Evolutionary conservation across 2,888 invertebrate species (phyloP), one percentile per base, ranked within the genome.

Genomic region (Sphaeridia pumilis): DNA sequence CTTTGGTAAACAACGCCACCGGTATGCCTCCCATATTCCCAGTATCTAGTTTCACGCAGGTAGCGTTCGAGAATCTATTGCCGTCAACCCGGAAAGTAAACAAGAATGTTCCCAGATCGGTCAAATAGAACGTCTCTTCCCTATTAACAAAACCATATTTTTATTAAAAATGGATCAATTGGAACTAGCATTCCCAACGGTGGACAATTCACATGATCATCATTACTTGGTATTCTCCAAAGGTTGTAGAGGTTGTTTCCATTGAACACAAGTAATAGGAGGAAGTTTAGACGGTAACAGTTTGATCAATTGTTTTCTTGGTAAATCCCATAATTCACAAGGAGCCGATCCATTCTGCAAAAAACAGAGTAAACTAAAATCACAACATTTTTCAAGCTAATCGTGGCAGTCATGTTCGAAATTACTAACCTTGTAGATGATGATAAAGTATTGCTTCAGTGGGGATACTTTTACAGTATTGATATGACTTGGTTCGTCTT

Each of bases 281-380:
- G 64, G 64, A 4, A 64, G 49, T 52, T 64, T 64, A 24, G 48
- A 58, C 4, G 64, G 64, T 14, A 64, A 54, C 1, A 56, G 56
- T 48, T 64, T 64, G 22, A 64, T 61, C 5, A 59, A 49, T 25
- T 64, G 64, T 4, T 55, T 55, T n/a, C 61, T 44, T 5, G 52
- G 52, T 35, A 64, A 49, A 41, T 62, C 61, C 64, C 64, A 64
- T n/a, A 64, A 45, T 47, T 64, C 64, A 52, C 61, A 59, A 2
- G 64, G 64, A 24, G 61, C 56, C 17, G 58, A 51, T 28, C 60
- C 64, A 56, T 62, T 64, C 63, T 63, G 38, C 27, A 38, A 14
- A 38, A 5, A 38, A 7, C 21, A 24, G 20, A 36, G 28, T 3
- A 25, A 22, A 26, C 46, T 41, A 46, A 14, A 52, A 41, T 14